Evolutionary conservation across 2,888 invertebrate genomes (phyloP).

Genomic region (Ormia ochracea): DNA sequence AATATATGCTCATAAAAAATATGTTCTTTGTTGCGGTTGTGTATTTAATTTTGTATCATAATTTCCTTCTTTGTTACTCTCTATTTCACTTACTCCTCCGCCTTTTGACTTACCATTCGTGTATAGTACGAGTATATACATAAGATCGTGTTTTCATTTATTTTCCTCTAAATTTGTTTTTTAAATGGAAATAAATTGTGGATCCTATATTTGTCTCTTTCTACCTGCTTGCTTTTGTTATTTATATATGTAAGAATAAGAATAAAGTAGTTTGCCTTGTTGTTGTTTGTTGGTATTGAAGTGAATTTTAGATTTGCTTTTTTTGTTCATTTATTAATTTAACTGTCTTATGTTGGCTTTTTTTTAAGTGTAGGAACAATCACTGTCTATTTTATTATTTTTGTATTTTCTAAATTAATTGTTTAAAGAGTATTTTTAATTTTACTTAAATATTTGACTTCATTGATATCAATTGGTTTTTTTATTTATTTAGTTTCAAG

Average conservation of each 20-base stretch:
- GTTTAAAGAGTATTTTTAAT: constrained; percentile 41
- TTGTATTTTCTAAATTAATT: constrained; percentile 46
- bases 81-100: not conserved
- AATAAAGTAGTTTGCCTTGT: constrained; percentile 61
- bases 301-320: constrained; percentile 41
- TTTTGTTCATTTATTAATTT: not conserved
- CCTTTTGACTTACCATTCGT: not conserved
- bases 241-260: constrained; percentile 39
- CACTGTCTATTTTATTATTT: constrained; percentile 66
- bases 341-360: constrained; percentile 59
- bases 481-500: constrained; percentile 36
- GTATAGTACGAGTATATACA: not conserved
- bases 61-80: constrained; percentile 51
- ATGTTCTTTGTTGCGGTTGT: constrained; percentile 41
- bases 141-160: not conserved
- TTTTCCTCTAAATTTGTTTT: constrained; percentile 16
- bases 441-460: constrained; percentile 34
- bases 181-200: constrained; percentile 27
- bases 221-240: constrained; percentile 49
- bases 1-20: constrained; percentile 64
- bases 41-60: constrained; percentile 42
- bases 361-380: constrained; percentile 69
- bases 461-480: constrained; percentile 52
- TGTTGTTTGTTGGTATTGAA: constrained; percentile 43
- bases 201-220: constrained; percentile 60